Conservation (phyloP, 2,113 vertebrate species). For the Rissa tridactyla region DNA sequence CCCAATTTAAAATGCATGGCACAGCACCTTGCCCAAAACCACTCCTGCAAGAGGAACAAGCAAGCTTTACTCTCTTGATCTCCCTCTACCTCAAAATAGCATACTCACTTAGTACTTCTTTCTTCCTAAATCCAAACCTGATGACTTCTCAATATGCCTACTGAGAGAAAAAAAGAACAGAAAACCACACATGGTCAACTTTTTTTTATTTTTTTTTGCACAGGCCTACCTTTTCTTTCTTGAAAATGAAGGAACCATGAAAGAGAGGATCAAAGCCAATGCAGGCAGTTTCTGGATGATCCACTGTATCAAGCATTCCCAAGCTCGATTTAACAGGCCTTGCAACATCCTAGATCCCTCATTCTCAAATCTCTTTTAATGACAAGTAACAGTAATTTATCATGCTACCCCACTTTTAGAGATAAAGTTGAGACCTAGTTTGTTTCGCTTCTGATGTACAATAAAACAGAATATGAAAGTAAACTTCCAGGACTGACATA, state of each 20-base stretch:
- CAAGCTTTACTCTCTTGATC: background rate
- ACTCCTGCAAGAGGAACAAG: background rate
- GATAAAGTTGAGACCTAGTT: conserved; percentile 5
- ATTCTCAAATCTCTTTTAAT: background rate
- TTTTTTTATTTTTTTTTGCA: background rate
- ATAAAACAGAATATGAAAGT: conserved; percentile 41
- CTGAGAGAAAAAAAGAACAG: conserved; percentile 13
- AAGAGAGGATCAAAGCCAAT: conserved; percentile 5
- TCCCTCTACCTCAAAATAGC: background rate
- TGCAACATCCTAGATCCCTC: background rate
- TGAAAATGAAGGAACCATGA: background rate
- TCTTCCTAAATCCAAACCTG: conserved; percentile 13
- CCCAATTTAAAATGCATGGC: background rate
- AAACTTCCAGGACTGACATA: conserved; percentile 26
- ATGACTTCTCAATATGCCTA: background rate
- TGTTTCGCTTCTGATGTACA: background rate
- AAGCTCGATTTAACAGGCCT: background rate
- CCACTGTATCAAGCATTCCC: background rate
- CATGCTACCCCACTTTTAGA: background rate
- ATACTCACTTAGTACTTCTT: background rate
- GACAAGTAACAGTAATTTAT: background rate
- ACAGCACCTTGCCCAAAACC: background rate
- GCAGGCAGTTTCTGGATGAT: background rate
- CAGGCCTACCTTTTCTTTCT: background rate
- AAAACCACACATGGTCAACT: background rate